Conservation (phyloP, 2,888 invertebrate species). For the Cecidostiba fungosa region DNA sequence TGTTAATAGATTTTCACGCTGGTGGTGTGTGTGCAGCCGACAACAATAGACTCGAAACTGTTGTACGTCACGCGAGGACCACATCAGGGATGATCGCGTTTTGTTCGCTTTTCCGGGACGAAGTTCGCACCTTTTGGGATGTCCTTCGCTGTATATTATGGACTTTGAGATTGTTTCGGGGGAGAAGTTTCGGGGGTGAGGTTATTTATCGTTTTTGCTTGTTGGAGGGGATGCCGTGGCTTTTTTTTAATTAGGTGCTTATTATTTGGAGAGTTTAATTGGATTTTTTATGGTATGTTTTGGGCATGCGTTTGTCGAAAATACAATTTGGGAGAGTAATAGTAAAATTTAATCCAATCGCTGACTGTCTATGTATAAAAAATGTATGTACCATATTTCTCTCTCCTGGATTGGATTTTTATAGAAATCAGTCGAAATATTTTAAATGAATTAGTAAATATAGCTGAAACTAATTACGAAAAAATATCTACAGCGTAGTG, state of each 20-base stretch:
- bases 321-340: too few species aligned
- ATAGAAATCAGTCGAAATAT: too few species aligned
- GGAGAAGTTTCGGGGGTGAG: neutral
- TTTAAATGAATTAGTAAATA: too few species aligned
- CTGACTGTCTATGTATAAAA: too few species aligned
- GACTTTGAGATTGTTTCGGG: neutral
- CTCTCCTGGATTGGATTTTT: too few species aligned
- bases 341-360: too few species aligned
- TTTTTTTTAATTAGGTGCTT: neutral
- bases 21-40: neutral
- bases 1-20: conserved; percentile 41
- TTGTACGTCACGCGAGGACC: conserved; percentile 17
- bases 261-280: neutral
- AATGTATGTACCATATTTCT: too few species aligned
- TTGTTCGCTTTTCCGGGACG: neutral
- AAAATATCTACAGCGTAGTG: too few species aligned
- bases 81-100: conserved; percentile 31
- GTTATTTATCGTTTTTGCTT: neutral
- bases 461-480: too few species aligned
- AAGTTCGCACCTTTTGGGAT: neutral
- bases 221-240: neutral
- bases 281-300: neutral
- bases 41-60: conserved; percentile 32
- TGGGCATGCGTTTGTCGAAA: too few species aligned
- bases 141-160: neutral